A percentile compares a stretch with the other conserved stretches of the same genome.
These are phyloP conservation scores for Electrophaes corylata DNA, from an alignment of 2,888 invertebrate species.

Conservation along the genomic window DNA sequence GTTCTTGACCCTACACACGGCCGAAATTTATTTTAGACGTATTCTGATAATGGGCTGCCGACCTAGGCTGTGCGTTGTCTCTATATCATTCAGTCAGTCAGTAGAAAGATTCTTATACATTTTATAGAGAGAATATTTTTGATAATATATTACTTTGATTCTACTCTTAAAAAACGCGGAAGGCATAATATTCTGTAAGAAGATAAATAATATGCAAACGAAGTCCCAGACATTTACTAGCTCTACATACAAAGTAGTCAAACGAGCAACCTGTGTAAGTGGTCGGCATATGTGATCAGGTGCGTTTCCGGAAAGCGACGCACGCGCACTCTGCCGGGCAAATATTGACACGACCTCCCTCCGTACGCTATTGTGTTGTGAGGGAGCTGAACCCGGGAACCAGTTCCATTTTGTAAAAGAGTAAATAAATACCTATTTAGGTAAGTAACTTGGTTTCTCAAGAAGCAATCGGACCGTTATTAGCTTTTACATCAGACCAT, in stretches of 20 bases:
- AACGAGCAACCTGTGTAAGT: constrained; percentile 22
- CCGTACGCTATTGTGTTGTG: constrained; percentile 26
- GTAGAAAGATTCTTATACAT: no score
- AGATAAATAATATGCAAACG: no score
- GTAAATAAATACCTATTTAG: constrained; percentile 15
- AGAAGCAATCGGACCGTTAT: not conserved
- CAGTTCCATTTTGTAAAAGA: constrained; percentile 20
- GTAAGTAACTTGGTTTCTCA: not conserved
- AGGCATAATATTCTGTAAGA: no score
- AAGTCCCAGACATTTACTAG: not conserved
- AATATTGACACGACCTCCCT: constrained; percentile 62
- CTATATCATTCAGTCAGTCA: no score
- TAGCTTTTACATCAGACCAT: not conserved
- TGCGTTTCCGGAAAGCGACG: constrained; percentile 59
- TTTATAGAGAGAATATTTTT: no score
- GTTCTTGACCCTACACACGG: no score
- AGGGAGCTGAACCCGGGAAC: constrained; percentile 17
- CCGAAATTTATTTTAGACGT: no score
- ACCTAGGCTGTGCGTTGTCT: no score
- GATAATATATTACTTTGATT: no score
- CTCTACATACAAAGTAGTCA: not conserved
- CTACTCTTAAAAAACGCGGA: no score
- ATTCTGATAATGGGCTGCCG: no score
- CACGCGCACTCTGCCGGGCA: constrained; percentile 56
- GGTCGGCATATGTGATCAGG: constrained; percentile 61